Base-by-base conservation (phyloP, 2,888 invertebrate species). In the Timema podura region DNA sequence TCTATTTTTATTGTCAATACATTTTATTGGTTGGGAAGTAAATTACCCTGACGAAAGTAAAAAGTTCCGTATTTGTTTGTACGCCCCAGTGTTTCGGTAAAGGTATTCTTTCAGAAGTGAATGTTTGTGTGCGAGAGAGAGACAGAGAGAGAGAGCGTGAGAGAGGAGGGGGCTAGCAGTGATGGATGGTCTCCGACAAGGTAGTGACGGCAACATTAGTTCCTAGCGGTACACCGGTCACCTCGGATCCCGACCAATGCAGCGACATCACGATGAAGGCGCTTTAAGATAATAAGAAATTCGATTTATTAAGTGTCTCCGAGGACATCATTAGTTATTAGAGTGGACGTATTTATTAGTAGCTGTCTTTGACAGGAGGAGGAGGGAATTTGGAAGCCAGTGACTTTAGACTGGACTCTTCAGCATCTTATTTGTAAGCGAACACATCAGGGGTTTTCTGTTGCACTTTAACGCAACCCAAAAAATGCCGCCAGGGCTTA, bases 291-390 rank as follows among this genome's bases (percentile, higher is more conserved):
- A 61, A 61, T 61, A 45, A 61, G 61, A 61, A 61, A 61, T 61
- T 61, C 61, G 30, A 61, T 61, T 61, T 61, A 61, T 61, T 61
- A 61, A 61, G 61, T 61, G 61, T 61, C 61, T 61, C 44, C 30
- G 44, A 61, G 45, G 61, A 61, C 61, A 45, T 61, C 61, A 61
- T 61, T 61, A 61, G 45, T 61, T 61, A 61, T 61, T 61, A 44
- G 44, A 61, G 44, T 44, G 61, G 61, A 61, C 61, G 61, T 61
- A 61, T 61, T 61, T 61, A 61, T 61, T 61, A 45, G 30, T 30
- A 30, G 30, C 30, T 30, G 30, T 30, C 30, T 30, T 30, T 30
- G 30, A 30, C 30, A 30, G 30, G 30, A 30, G 30, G 30, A 30
- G 30, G 30, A 30, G 30, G 30, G 30, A 30, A 30, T 30, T 30